Conservation (phyloP, 2,113 vertebrate genomes). For the Python bivittatus region DNA sequence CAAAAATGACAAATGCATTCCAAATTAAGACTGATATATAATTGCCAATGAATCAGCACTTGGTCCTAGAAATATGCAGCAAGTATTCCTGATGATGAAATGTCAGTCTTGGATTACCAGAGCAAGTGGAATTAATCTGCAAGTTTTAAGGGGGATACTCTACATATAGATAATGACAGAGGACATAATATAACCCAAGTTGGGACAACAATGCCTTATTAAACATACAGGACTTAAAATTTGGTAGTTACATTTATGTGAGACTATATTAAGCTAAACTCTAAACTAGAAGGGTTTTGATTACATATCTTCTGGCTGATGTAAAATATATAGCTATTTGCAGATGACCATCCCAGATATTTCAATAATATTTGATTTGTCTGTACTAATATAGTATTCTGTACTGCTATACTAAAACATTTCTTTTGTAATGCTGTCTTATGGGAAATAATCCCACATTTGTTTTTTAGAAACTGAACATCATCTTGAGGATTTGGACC, state of each 20-base stretch:
- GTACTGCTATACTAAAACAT: not conserved
- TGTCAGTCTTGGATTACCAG: not conserved
- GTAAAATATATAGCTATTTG: not conserved
- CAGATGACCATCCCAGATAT: not conserved
- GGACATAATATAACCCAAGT: not conserved
- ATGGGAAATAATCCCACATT: not conserved
- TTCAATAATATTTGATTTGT: not conserved
- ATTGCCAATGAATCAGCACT: not conserved
- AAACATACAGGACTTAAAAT: not conserved
- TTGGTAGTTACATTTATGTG: not conserved
- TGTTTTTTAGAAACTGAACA: not conserved
- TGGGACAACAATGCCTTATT: not conserved
- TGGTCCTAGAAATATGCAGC: not conserved
- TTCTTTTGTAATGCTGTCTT: not conserved
- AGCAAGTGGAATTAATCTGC: not conserved
- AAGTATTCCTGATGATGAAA: not conserved
- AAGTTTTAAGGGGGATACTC: not conserved
- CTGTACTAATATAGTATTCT: not conserved
- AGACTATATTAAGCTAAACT: not conserved
- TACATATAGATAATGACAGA: not conserved
- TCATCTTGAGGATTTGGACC: not conserved
- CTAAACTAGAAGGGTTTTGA: not conserved
- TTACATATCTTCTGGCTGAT: not conserved
- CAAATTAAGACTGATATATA: not conserved
- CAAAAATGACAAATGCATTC: not conserved